Conservation (phyloP, 2,888 invertebrate species). For the Caradrina clavipalpis region DNA sequence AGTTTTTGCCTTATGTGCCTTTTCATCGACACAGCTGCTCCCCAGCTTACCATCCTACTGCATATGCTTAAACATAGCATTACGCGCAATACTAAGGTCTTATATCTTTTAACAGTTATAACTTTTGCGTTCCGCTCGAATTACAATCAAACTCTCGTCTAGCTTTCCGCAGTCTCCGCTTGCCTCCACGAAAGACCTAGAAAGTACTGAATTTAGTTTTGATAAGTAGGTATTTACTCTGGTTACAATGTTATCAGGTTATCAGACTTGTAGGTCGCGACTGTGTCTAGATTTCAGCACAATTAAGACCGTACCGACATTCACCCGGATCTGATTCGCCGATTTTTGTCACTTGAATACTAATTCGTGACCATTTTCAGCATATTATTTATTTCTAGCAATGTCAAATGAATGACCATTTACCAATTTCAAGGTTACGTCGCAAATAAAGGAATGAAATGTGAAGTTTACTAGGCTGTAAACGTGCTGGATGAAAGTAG, state of each 20-base stretch:
- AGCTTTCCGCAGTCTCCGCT: no score
- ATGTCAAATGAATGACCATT: slow-evolving; percentile 18
- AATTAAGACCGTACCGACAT: slow-evolving; percentile 17
- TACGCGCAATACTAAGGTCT: no score
- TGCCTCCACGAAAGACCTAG: neutral
- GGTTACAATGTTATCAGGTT: slow-evolving; percentile 20
- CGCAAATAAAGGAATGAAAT: slow-evolving; percentile 16
- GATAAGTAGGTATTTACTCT: neutral
- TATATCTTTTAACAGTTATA: no score
- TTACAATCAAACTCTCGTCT: neutral
- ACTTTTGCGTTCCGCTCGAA: neutral
- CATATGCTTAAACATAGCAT: no score
- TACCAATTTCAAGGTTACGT: slow-evolving; percentile 22
- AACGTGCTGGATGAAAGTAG: slow-evolving; percentile 12
- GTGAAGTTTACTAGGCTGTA: neutral
- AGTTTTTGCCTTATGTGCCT: no score
- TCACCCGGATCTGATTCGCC: slow-evolving; percentile 41
- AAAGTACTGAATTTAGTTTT: neutral
- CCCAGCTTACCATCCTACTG: no score
- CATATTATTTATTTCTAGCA: slow-evolving; percentile 28
- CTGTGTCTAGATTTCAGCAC: slow-evolving; percentile 7
- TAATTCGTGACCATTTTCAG: slow-evolving; percentile 25
- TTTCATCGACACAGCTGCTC: no score
- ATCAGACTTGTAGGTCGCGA: slow-evolving; percentile 25
- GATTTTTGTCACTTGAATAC: slow-evolving; percentile 28